Base-by-base conservation (phyloP, 2,888 invertebrate genomes). In the Tortricodes alternella region DNA sequence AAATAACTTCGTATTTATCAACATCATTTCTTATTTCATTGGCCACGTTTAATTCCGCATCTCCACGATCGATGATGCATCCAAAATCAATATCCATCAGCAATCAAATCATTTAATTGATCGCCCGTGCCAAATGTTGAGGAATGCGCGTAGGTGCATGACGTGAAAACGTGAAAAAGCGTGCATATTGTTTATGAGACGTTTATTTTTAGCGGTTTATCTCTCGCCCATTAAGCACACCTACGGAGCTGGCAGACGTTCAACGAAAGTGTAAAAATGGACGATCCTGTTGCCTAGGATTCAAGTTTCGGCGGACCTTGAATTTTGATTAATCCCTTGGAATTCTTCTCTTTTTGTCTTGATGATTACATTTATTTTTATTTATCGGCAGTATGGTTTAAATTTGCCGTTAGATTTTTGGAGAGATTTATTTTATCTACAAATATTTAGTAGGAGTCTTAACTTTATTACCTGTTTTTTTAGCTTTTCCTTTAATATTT, bases 221-320 rank as follows among this genome's bases (percentile, higher is more conserved):
- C 89, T 90, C 83, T 83, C 87, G 76, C 71, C 87, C 86, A 83
- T 85, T 74, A 73, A 68, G 78, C 75, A 81, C 89, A 81, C 89
- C 87, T 84, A 87, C 89, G 73, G 67, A 60, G 74, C 78, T 89
- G 89, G 89, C 89, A 89, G 65, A 51, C 66, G 75, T 87, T 89
- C 89, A 90, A 89, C 74, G 75, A 75, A 78, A 82, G 82, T 84
- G 78, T 86, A 85, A 85, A 88, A 88, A 85, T 85, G 87, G 86
- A 83, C 70, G 63, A 61, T 61, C 63, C 67, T 64, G 71, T 71
- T 73, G 73, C 71, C 65, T 67, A 71, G 76, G 80, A 79, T 63
- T 71, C 64, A 61, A 49, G 62, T 71, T 79, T 78, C 76, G 63
- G 49, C 39, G 55, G 58, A 63, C 64, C 65, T 65, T 62, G 63